Base-by-base conservation (phyloP, 2,888 invertebrate genomes). In the Emmelina monodactyla region DNA sequence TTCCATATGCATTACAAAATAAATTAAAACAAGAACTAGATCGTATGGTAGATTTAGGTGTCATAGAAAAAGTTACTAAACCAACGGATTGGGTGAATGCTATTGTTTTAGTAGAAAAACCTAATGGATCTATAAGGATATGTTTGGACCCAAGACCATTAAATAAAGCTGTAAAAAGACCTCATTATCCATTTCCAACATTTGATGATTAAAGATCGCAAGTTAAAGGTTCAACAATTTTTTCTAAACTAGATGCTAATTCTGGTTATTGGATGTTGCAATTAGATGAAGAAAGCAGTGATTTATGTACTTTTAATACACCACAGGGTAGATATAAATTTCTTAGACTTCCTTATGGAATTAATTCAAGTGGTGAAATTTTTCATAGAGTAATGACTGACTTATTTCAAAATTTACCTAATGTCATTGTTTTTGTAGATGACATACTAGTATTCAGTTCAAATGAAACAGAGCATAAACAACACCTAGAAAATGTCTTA, bases 41-140 rank as follows among this genome's bases (percentile, higher is more conserved):
- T 6, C 39, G 35, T 14, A 42, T 47, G 45, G 47, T 40, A 29
- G 25, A 40, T 13, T 32, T 46, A 33, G 38, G 33, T 37, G 43
- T 46, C 36, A 45, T 47, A 11, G 28, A 13, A 1, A 43, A 43
- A 34, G 43, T 45, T 32, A 38, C 38, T 22, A 32, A 45, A 14
- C 46, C 45, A 32, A 46, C 46, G 6, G 32, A 35, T 9, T 46
- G 42, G 43, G 41, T 46, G 9, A 42, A 33, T 38, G 37, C 37
- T 22, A 14, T 46, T 25, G 30, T 41, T 9, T 13, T 41, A 25
- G 34, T 37, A 11, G 39, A 38, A 40, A 46, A 44, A 32, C 37
- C 41, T 31, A 44, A 44, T 41, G 40, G 42, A 28, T 32, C 35
- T 28, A 32, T 46, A 16, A 34, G 44, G 13, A 28, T 45, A n/a